A percentile compares a stretch with the other conserved stretches of the same genome.
phyloP scores from a whole-genome alignment of 2,113 vertebrate genomes.

The Tetrao urogallus region DNA sequence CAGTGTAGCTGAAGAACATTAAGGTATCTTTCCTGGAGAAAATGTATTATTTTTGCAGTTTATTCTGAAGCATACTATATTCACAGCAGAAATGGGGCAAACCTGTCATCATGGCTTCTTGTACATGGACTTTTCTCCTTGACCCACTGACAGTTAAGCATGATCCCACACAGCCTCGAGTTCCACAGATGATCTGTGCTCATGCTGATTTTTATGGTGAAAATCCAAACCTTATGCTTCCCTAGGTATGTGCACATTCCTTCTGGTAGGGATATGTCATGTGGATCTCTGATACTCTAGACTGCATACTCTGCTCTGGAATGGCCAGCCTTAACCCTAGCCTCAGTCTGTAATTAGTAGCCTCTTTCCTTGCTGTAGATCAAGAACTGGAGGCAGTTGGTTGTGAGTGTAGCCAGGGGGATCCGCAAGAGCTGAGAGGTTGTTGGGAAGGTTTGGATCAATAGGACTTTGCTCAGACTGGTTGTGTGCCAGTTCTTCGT shows the following conservation, averaged over 20 bases:
- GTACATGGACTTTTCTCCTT: neutral
- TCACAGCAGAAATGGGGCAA: neutral
- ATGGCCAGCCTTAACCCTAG: neutral
- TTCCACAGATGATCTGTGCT: neutral
- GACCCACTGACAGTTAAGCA: neutral
- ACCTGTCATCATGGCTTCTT: neutral
- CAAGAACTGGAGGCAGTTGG: neutral
- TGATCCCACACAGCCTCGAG: neutral
- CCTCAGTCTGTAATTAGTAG: neutral
- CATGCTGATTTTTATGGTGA: neutral
- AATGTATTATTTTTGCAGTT: neutral
- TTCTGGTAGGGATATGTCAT: neutral
- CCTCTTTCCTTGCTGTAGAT: neutral
- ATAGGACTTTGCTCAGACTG: neutral
- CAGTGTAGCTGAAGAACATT: neutral
- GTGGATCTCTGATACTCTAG: neutral
- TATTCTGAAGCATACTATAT: neutral
- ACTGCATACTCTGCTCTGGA: neutral
- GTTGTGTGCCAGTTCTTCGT: neutral
- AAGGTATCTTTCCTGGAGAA: neutral
- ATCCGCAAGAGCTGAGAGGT: neutral
- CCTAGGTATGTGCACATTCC: neutral
- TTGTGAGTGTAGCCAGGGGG: neutral
- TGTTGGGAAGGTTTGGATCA: neutral
- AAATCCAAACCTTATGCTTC: neutral